These are phyloP conservation scores for Nesoenas mayeri DNA, from an alignment of 2,113 vertebrate genomes.

Conservation along the genomic window DNA sequence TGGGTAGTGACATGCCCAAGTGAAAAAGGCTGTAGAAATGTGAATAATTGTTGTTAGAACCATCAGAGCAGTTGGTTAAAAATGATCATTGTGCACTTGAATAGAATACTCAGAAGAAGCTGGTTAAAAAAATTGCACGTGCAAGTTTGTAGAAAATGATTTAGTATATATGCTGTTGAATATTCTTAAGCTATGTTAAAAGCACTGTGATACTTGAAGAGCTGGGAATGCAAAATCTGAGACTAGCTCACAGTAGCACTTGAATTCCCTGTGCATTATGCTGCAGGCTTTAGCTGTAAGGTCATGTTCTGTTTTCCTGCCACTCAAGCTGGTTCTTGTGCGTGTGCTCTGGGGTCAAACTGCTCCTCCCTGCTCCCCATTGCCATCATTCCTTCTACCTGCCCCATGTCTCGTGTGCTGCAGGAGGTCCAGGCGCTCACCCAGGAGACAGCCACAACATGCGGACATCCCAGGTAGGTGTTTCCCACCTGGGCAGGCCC, in stretches of 20 bases:
- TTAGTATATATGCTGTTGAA: background rate
- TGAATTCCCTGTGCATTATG: background rate
- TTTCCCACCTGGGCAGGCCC: background rate
- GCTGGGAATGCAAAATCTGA: background rate
- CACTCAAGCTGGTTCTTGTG: background rate
- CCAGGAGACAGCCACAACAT: background rate
- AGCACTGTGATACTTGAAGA: background rate
- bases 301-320: background rate
- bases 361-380: background rate
- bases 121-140: background rate
- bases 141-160: background rate
- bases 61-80: background rate
- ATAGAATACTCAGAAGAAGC: background rate
- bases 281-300: background rate
- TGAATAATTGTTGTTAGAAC: background rate
- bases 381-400: background rate
- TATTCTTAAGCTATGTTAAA: background rate
- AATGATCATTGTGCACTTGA: background rate
- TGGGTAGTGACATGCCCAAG: background rate
- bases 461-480: background rate
- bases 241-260: background rate
- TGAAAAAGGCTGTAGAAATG: background rate
- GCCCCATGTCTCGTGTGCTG: background rate
- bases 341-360: fast-evolving
- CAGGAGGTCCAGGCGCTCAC: background rate